phyloP scores from a whole-genome alignment of 2,113 vertebrate species.

The Fregetta grallaria region DNA sequence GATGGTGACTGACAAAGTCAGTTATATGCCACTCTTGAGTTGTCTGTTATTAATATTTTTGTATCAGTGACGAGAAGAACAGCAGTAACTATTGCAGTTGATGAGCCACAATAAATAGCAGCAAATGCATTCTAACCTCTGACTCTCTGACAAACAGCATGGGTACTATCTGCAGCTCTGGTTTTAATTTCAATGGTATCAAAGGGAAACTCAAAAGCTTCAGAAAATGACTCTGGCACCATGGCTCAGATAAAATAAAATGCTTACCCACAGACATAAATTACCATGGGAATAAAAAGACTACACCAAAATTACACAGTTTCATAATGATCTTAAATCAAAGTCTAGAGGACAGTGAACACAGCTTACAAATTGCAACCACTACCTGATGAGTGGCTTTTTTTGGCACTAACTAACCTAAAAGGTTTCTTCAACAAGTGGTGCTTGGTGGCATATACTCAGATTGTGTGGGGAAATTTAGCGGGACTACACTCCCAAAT shows the following conservation, averaged over 20 bases:
- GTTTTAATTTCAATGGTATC: conserved; percentile 76
- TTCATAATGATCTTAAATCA: conserved; percentile 74
- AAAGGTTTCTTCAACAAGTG: conserved; percentile 30
- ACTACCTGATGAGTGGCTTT: neutral
- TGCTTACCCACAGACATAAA: conserved; percentile 75
- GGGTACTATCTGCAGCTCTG: conserved; percentile 53
- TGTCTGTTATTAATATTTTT: conserved; percentile 73
- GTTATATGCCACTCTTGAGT: conserved; percentile 54
- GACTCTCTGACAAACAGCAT: conserved; percentile 68
- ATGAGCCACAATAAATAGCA: conserved; percentile 69
- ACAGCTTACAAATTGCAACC: neutral
- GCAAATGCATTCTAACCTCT: conserved; percentile 73
- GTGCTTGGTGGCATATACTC: neutral
- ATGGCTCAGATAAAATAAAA: conserved; percentile 76
- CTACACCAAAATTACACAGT: conserved; percentile 67
- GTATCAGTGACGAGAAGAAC: conserved; percentile 55
- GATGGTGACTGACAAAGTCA: conserved; percentile 70
- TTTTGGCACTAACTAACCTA: conserved; percentile 34
- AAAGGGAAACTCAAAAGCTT: conserved; percentile 73
- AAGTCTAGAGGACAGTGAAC: conserved; percentile 32
- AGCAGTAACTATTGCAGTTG: conserved; percentile 39
- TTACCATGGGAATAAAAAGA: conserved; percentile 73
- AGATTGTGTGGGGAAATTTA: neutral
- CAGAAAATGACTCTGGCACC: conserved; percentile 71
- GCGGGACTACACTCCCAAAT: neutral